Evolutionary conservation across 2,888 invertebrate species (phyloP), one percentile per base, ranked within the genome.

Genomic region (Sesia bembeciformis): DNA sequence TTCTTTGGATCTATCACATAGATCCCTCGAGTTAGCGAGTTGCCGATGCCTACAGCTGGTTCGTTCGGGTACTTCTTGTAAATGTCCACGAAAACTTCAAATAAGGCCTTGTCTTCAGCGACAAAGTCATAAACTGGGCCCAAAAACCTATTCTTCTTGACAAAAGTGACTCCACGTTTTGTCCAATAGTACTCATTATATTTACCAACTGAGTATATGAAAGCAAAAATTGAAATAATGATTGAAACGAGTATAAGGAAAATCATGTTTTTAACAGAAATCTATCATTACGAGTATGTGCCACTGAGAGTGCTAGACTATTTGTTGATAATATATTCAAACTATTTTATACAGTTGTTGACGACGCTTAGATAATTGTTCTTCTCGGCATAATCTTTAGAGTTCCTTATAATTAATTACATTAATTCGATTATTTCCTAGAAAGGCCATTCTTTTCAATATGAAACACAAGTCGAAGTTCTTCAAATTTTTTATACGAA

Each of bases 161-260:
- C 58, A 52, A 77, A 80, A 3, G 58, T 51, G 0, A 81, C 79
- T 0, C 78, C 76, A 6, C 78, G 76, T 60, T 68, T 79, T 38
- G 61, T 74, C 81, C 82, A 82, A 53, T 82, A 82, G 3, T 50
- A 40, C 51, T 78, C 67, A 62, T 81, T 79, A 52, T 70, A 72
- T 39, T 42, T 41, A 23, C 58, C 58, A 41, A 42, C 8, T 23
- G 53, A 6, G 8, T 58, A 58, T 4, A 46, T 50, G 8, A 39
- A 56, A 40, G 4, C 46, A 4, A 46, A 46, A 8, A 46, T 46
- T 4, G 23, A 46, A 46, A 46, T 46, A 46, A 46, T 23, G 23
- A n/a, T n/a, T 46, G 46, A 46, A 8, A 46, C 23, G 4, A 46
- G 46, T 23, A 46, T 23, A 0, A 46, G n/a, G 46, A 46, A 46